These are phyloP conservation scores for Alligator sinensis DNA, from an alignment of 2,113 vertebrate species.

Conservation along the genomic window DNA sequence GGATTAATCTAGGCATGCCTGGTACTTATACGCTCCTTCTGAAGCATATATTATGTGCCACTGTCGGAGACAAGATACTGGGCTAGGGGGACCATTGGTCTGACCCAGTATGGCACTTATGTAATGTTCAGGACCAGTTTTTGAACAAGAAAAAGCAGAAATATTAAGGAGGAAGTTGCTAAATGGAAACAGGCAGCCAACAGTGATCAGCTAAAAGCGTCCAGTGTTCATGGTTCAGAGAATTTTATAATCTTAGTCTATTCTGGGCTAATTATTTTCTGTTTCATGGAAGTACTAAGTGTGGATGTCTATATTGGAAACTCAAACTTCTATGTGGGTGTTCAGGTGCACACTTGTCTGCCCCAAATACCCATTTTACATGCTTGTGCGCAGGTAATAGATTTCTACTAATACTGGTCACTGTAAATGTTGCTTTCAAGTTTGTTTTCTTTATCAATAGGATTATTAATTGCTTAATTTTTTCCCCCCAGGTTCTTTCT, in stretches of 20 bases:
- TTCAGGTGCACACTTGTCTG: neutral
- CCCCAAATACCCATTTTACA: neutral
- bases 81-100: no score
- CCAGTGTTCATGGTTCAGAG: neutral
- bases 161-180: neutral
- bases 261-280: neutral
- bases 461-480: neutral
- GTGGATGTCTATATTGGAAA: neutral
- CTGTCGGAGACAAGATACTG: no score
- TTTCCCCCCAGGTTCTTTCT: conserved; percentile 7
- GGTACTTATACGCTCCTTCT: no score
- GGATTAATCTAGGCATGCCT: no score
- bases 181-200: neutral
- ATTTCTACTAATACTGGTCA: neutral
- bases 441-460: neutral
- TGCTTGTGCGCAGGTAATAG: neutral
- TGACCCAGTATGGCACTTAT: no score
- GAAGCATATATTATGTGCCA: no score
- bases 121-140: neutral
- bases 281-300: neutral
- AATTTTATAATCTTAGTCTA: neutral
- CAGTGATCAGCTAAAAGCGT: neutral
- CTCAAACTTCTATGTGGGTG: neutral
- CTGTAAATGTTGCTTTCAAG: neutral
- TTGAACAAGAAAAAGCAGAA: neutral